Conservation (phyloP, 2,888 invertebrate genomes). For the Melolontha melolontha region DNA sequence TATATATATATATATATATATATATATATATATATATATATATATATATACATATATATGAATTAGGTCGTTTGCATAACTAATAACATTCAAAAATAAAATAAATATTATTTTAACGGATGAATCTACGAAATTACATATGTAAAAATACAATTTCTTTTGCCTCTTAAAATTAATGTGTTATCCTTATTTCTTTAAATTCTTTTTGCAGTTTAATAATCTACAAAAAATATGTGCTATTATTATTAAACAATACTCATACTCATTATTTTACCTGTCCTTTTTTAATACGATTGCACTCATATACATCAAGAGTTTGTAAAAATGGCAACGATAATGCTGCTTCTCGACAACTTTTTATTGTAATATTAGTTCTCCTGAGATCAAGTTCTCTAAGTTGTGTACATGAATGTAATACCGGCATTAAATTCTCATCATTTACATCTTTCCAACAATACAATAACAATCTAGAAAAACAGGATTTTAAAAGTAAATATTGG, state of each 20-base stretch:
- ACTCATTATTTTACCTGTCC: slow-evolving; percentile 50
- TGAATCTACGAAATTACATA: slow-evolving; percentile 3
- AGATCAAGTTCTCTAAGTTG: slow-evolving; percentile 54
- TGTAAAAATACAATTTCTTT: slow-evolving; percentile 1
- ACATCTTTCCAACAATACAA: slow-evolving; percentile 57
- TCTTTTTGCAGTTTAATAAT: slow-evolving; percentile 50
- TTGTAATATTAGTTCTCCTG: slow-evolving; percentile 55
- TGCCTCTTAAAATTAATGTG: slow-evolving; percentile 14
- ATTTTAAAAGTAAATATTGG: background rate
- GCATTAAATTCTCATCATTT: slow-evolving; percentile 56
- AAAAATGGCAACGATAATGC: slow-evolving; percentile 54
- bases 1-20: too few relatives aligned
- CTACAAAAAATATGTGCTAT: slow-evolving; percentile 44
- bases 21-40: too few relatives aligned
- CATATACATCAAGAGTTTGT: slow-evolving; percentile 54
- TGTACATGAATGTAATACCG: slow-evolving; percentile 55
- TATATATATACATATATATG: background rate
- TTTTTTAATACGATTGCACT: slow-evolving; percentile 55
- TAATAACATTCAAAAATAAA: slow-evolving; percentile 24
- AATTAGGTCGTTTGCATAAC: slow-evolving; percentile 3
- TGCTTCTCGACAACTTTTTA: slow-evolving; percentile 56
- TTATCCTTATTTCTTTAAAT: slow-evolving; percentile 49
- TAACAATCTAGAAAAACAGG: slow-evolving; percentile 49
- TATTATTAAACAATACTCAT: background rate
- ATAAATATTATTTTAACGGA: slow-evolving; percentile 20